Evolutionary conservation across 2,888 invertebrate species (phyloP).

Genomic region (Osmoderma eremita): DNA sequence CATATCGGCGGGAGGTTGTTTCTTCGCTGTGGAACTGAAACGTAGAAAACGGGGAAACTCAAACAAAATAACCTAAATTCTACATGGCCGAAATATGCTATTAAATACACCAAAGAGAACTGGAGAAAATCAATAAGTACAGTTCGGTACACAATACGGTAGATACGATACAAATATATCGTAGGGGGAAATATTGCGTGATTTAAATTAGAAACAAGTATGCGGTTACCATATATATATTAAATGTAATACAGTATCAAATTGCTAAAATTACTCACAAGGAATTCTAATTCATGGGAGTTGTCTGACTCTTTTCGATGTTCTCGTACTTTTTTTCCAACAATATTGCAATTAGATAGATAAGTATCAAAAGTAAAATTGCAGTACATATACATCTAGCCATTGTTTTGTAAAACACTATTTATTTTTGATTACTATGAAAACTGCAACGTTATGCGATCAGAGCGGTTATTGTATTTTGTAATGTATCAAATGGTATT

Average conservation of each 20-base stretch:
- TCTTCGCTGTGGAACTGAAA: constrained; percentile 26
- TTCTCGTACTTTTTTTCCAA: constrained; percentile 61
- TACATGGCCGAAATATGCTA: constrained; percentile 31
- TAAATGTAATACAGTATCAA: constrained; percentile 26
- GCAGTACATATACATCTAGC: constrained; percentile 60
- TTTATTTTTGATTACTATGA: constrained; percentile 37
- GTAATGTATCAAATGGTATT: constrained; percentile 30
- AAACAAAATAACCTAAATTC: constrained; percentile 34
- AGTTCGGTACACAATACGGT: constrained; percentile 38
- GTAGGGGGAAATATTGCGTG: constrained; percentile 13
- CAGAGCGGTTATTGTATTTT: constrained; percentile 19
- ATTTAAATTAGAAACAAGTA: constrained; percentile 11
- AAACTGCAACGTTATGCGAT: constrained; percentile 12
- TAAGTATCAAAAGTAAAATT: constrained; percentile 57
- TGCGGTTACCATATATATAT: constrained; percentile 20
- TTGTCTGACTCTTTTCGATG: constrained; percentile 32
- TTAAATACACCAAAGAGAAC: constrained; percentile 22
- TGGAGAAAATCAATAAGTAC: constrained; percentile 52
- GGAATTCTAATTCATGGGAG: constrained; percentile 26
- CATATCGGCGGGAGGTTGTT: background rate
- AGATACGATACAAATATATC: background rate
- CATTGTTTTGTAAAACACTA: constrained; percentile 55
- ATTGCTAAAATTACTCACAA: constrained; percentile 31
- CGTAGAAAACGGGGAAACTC: constrained; percentile 16
- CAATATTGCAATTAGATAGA: constrained; percentile 59